Evolutionary conservation across 2,797 vertebrate species (phyloP), one percentile per base, ranked within the genome.

Genomic region (Kryptolebias ocellatus): DNA sequence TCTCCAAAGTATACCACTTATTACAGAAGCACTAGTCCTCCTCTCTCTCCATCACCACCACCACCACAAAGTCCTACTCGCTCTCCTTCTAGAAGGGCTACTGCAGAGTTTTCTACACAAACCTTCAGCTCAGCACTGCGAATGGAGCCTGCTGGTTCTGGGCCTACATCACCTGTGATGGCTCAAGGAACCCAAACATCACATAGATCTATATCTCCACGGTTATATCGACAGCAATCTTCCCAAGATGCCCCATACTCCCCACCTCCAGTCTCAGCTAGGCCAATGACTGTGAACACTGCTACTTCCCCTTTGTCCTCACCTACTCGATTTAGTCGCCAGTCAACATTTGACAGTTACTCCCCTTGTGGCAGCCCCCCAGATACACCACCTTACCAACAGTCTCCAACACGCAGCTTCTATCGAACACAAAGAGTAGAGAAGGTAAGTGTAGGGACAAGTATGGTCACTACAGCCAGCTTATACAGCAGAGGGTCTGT

Each of bases 161-260:
- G 91, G 0, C 56, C 88, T 12, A 69, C 91, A 14, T 95, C 95
- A 58, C 92, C 95, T 52, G 96, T 95, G 84, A 92, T 95, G 79
- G 96, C 95, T 0, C 96, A 98, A 81, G 96, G 95, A 62, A 99
- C 97, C 0, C 98, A 99, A 82, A 98, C 96, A 0, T 92, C 95
- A 0, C 94, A 97, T 70, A 90, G 89, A 63, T 87, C 93, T 0
- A 84, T 94, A 74, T 95, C 95, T 0, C 95, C 96, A 0, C 91
- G 92, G 18, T 90, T 96, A 10, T 90, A 93, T 63, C 92, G 96
- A 83, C 98, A 99, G 81, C 94, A 96, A 60, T 94, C 97, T 66
- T 96, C 97, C 0, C 96, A 96, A 83, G 97, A 98, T 64, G 86
- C 92, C 12, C 91, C 95, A 14, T 94, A 96, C 0, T 94, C 96